A percentile compares a stretch with the other conserved stretches of the same genome.
These are phyloP conservation scores for Papilio protenor DNA, from an alignment of 2,888 invertebrate species.

Conservation along the genomic window DNA sequence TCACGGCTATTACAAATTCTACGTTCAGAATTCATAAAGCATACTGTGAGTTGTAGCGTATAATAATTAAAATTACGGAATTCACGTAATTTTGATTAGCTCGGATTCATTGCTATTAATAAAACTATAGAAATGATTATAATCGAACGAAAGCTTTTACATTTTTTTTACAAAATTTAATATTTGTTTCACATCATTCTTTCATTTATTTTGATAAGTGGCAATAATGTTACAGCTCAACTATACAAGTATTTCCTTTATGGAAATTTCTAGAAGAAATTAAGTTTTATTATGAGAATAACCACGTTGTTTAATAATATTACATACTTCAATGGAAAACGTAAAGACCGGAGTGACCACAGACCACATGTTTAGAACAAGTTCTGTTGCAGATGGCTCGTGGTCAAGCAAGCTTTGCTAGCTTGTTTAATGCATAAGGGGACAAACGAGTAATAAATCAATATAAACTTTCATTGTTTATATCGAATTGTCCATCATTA, in stretches of 20 bases:
- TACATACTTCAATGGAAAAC: neutral
- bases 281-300: neutral
- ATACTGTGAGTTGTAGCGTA: neutral
- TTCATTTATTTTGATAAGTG: neutral
- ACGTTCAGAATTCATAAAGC: neutral
- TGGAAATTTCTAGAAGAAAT: neutral
- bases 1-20: conserved; percentile 27
- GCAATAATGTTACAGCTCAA: neutral
- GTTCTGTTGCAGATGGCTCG: conserved; percentile 32
- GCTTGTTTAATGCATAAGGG: conserved; percentile 22
- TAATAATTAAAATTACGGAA: conserved; percentile 6
- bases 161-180: neutral
- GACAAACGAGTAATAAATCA: neutral
- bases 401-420: conserved; percentile 18
- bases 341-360: conserved; percentile 2
- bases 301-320: neutral
- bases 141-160: too few species aligned
- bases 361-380: conserved; percentile 24
- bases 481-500: neutral
- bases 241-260: neutral
- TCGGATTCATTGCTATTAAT: neutral
- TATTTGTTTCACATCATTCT: neutral
- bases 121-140: neutral
- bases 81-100: neutral
- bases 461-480: neutral